Evolutionary conservation across 2,113 vertebrate species (phyloP).

Genomic region (Heterochromis multidens): DNA sequence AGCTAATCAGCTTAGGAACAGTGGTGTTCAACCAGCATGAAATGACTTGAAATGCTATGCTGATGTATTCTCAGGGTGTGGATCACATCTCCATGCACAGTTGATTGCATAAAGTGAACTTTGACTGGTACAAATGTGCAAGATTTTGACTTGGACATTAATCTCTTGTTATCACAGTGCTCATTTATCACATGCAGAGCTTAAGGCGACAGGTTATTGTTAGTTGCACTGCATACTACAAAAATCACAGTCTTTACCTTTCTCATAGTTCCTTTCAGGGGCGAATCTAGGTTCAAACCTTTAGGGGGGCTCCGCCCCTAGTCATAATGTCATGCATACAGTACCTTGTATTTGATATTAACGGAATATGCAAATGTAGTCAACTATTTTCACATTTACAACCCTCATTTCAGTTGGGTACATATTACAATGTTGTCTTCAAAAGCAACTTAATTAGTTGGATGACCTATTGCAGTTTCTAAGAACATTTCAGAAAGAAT

Average conservation of each 20-base stretch:
- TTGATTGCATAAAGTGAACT: constrained; percentile 69
- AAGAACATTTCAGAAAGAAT: too few relatives aligned
- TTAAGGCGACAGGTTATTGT: not conserved
- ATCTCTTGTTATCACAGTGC: not conserved
- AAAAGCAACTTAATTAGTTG: too few relatives aligned
- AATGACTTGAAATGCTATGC: not conserved
- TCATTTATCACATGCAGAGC: not conserved
- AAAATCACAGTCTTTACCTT: not conserved
- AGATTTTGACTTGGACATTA: not conserved
- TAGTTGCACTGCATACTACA: not conserved
- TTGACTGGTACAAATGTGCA: constrained; percentile 49
- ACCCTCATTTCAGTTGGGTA: too few relatives aligned
- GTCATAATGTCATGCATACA: too few relatives aligned
- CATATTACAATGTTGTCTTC: too few relatives aligned
- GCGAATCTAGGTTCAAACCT: too few relatives aligned
- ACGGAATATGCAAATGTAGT: too few relatives aligned
- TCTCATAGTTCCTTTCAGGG: not conserved
- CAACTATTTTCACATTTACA: too few relatives aligned
- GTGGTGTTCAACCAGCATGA: not conserved
- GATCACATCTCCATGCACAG: constrained; percentile 1
- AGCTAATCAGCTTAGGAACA: not conserved
- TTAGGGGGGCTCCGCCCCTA: too few relatives aligned
- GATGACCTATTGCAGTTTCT: too few relatives aligned
- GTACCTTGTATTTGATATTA: too few relatives aligned
- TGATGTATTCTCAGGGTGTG: constrained; percentile 25